Base-by-base conservation (phyloP, 2,888 invertebrate species). In the Boloria selene region DNA sequence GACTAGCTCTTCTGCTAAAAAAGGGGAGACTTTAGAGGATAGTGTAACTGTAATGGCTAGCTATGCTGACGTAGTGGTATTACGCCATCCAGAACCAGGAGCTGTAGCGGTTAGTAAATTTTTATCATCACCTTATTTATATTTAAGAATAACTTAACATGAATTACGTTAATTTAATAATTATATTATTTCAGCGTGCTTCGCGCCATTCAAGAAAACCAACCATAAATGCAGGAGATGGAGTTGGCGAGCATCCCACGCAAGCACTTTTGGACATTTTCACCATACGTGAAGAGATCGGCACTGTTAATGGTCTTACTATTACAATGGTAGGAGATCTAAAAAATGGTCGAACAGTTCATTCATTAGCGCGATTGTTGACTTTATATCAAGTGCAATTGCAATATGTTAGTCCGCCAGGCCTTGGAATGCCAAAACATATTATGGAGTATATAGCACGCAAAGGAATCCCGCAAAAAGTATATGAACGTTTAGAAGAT, bases 251-350 rank as follows among this genome's bases (percentile, higher is more conserved):
- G 83, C 98, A 99, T 88, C 99, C 99, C 0, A 98, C 98, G 0
- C 99, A 99, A 92, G 99, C 99, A 0, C 91, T 99, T 14, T 92
- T 99, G 13, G 99, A 99, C 81, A 95, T 99, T 4, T 99, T 99
- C 82, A 99, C 99, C 5, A 99, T 99, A 76, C 94, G 99, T 71
- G 98, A 99, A 90, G 99, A 99, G 93, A 98, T 99, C 70, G 99
- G 99, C 74, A 99, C 99, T 0, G 99, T 99, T 0, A 99, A 99
- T 82, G 98, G 98, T 0, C 93, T 99, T 13, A 98, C 97, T 0
- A 98, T 99, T 61, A 99, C 99, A 0, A 96, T 99, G 95, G 99
- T 99, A 18, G 99, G 99, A 5, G 99, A 99, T 87, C 92, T 99
- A 74, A 98, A 98, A 85, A 97, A 99, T 86, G 99, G 99, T 0